phyloP scores from a whole-genome alignment of 2,888 invertebrate species.

The Pogonocherus hispidulus region DNA sequence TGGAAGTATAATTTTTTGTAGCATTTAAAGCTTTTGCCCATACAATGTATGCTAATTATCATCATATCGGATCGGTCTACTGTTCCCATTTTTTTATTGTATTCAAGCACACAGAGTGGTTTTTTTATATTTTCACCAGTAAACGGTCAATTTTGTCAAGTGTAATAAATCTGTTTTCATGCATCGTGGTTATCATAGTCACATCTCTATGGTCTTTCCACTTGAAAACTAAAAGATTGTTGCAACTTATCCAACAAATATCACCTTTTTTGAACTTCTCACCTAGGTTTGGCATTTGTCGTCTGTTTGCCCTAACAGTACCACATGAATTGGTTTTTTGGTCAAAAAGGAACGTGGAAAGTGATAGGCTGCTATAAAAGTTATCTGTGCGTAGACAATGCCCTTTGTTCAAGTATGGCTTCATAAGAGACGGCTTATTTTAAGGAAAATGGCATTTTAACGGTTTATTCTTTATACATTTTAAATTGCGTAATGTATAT shows the following conservation, averaged over 20 bases:
- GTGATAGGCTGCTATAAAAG: conserved; percentile 3
- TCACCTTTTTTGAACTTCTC: conserved; percentile 38
- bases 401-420: conserved; percentile 40
- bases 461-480: too few species aligned
- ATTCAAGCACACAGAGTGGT: conserved; percentile 34
- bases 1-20: conserved; percentile 61
- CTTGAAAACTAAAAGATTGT: conserved; percentile 8
- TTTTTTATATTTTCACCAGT: conserved; percentile 20
- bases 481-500: too few species aligned
- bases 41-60: conserved; percentile 45
- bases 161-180: conserved; percentile 25
- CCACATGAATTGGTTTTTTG: conserved; percentile 32
- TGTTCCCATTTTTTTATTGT: conserved; percentile 35
- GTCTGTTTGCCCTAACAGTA: conserved; percentile 25
- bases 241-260: conserved; percentile 3
- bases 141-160: conserved; percentile 24
- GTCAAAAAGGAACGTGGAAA: conserved; percentile 27
- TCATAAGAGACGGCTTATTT: too few species aligned
- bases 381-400: conserved; percentile 14
- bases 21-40: conserved; percentile 59
- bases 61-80: conserved; percentile 37
- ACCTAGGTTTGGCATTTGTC: conserved; percentile 27
- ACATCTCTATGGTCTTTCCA: conserved; percentile 23
- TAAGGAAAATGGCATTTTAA: too few species aligned
- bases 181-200: conserved; percentile 26